These are phyloP conservation scores for Streptopelia turtur DNA, from an alignment of 2,797 vertebrate species.

Conservation along the genomic window DNA sequence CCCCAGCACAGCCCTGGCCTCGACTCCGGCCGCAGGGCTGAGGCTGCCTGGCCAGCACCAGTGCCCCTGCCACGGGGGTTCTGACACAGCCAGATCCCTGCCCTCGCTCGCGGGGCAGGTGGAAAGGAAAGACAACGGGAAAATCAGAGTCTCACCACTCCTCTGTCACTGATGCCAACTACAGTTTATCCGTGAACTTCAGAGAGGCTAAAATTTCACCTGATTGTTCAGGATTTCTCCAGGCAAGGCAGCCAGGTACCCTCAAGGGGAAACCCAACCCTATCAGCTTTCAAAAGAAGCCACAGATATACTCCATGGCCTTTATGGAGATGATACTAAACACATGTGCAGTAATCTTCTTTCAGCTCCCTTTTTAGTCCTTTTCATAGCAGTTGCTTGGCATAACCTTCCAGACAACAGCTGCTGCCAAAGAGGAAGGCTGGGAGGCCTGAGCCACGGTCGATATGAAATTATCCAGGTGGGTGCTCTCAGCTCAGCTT, in stretches of 20 bases:
- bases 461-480: background rate
- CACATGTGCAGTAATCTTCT: background rate
- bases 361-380: background rate
- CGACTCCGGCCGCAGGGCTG: background rate
- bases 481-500: constrained; percentile 20
- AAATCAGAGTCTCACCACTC: background rate
- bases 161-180: background rate
- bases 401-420: background rate
- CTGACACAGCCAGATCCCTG: background rate
- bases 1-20: background rate
- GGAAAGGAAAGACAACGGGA: background rate
- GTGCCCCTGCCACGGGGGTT: background rate
- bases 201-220: background rate
- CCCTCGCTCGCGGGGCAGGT: background rate
- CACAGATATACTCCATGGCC: background rate
- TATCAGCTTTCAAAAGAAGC: background rate
- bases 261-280: background rate
- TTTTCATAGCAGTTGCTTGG: background rate
- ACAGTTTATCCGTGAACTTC: background rate
- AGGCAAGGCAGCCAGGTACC: background rate
- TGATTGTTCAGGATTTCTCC: background rate
- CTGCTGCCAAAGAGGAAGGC: background rate
- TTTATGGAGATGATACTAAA: background rate
- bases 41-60: rapidly evolving
- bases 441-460: background rate